Evolutionary conservation across 2,888 invertebrate genomes (phyloP), one percentile per base, ranked within the genome.

Genomic region (Tiliacea citrago): DNA sequence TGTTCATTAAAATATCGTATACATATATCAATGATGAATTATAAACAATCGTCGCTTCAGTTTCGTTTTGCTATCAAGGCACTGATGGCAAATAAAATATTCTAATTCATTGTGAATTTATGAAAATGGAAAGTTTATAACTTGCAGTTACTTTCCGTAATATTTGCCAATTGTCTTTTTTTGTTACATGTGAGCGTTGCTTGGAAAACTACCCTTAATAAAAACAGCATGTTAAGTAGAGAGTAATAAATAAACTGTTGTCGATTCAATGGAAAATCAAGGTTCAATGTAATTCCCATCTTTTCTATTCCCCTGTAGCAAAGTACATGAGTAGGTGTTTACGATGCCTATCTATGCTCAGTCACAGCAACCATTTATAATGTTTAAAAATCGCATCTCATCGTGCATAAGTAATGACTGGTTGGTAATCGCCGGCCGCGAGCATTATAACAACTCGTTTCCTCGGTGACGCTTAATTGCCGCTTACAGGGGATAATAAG

Each of bases 381-480:
- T 58, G 68, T 76, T 75, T 75, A 63, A 85, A 85, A 82, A 85
- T 85, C 69, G 73, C 82, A 82, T 82, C 86, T 82, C 82, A 85
- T 83, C 82, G 79, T 72, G 83, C 79, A 85, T 79, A 73, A 42
- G 60, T 82, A 83, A 85, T 78, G 83, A 83, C 86, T 83, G 86
- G 86, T 78, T 75, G 79, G 69, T 75, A 72, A 78, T 60, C 73
- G 68, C 55, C 42, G 42, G 73, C 86, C 86, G 68, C 78, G 55
- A 85, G 82, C 86, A 68, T 68, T 82, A 73, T 73, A 81, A 63
- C 86, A 77, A 78, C 84, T 84, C 60, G 84, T 86, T 85, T 84
- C 86, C 84, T 81, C 76, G 66, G 85, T 80, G 81, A 85, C 86
- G 72, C 86, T 82, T 86, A 83, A 86, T 83, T 83, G 74, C 83